A percentile compares a stretch with the other conserved stretches of the same genome.
Evolutionary conservation across 2,888 invertebrate genomes (phyloP).

Genomic region (Crioceris asparagi): DNA sequence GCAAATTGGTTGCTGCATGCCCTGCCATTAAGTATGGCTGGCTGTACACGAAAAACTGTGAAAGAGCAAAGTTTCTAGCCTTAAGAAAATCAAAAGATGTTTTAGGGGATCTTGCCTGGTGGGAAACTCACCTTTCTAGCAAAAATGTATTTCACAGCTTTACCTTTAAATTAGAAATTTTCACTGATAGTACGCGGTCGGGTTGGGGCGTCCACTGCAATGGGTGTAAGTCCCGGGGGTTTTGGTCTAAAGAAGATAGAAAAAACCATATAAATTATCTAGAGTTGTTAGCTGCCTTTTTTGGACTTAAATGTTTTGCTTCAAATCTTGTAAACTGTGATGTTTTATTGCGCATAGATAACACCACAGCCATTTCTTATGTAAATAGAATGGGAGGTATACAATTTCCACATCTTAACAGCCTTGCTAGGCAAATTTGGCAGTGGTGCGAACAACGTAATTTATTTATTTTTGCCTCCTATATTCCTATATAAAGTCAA

Average conservation of each 20-base stretch:
- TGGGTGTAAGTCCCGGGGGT: neutral
- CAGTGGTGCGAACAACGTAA: slow-evolving; percentile 4
- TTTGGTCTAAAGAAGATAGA: neutral
- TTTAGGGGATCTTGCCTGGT: slow-evolving; percentile 20
- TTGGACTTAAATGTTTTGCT: slow-evolving; percentile 3
- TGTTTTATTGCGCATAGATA: slow-evolving; percentile 6
- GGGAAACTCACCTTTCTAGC: slow-evolving; percentile 11
- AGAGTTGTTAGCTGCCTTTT: slow-evolving; percentile 5
- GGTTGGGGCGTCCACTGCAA: slow-evolving; percentile 3
- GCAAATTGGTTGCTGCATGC: slow-evolving; percentile 7
- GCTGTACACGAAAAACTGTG: slow-evolving; percentile 14
- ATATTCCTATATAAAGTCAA: no score
- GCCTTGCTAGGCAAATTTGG: slow-evolving; percentile 3
- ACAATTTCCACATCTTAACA: neutral
- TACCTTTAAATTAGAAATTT: slow-evolving; percentile 4
- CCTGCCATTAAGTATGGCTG: slow-evolving; percentile 10
- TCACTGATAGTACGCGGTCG: neutral
- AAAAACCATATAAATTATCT: slow-evolving; percentile 4
- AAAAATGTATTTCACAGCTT: no score
- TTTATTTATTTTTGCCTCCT: slow-evolving; percentile 2
- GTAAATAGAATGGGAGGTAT: slow-evolving; percentile 6
- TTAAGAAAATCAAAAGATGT: slow-evolving; percentile 8
- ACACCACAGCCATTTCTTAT: slow-evolving; percentile 2
- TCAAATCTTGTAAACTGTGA: neutral
- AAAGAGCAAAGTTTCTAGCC: slow-evolving; percentile 14